Percentiles rank a stretch among this genome's conserved stretches.
phyloP scores from a whole-genome alignment of 2,113 vertebrate genomes.

The Anoplopoma fimbria region DNA sequence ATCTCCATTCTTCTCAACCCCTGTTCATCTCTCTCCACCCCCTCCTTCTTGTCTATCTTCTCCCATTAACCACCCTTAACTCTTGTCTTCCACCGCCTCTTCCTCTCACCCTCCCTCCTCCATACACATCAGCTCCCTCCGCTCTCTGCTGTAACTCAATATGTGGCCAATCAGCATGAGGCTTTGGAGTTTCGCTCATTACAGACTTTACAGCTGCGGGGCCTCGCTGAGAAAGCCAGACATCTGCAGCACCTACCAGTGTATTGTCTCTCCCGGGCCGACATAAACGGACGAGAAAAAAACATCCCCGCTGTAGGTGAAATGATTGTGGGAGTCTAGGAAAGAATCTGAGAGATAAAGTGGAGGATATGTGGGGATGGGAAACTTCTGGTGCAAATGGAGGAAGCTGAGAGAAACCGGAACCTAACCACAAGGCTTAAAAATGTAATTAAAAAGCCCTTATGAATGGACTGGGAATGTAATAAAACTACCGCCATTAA shows the following conservation, averaged over 20 bases:
- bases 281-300: conserved; percentile 57
- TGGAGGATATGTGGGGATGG: conserved; percentile 41
- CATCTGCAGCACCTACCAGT: conserved; percentile 80
- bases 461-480: neutral
- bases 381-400: conserved; percentile 45
- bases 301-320: conserved; percentile 70
- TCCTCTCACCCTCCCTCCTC: conserved; percentile 34
- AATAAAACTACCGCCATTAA: neutral
- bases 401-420: neutral
- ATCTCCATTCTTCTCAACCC: conserved; percentile 25
- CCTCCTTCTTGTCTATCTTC: conserved; percentile 47
- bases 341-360: conserved; percentile 58
- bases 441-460: conserved; percentile 26
- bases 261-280: conserved; percentile 55
- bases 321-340: conserved; percentile 67
- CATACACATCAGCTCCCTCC: conserved; percentile 46
- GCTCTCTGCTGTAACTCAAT: conserved; percentile 66
- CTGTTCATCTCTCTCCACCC: conserved; percentile 17
- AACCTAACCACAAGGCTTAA: neutral
- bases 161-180: conserved; percentile 68
- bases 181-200: conserved; percentile 58
- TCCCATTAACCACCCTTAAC: conserved; percentile 35
- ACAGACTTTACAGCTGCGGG: conserved; percentile 75
- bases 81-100: conserved; percentile 42
- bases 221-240: conserved; percentile 56